phyloP scores from a whole-genome alignment of 2,113 vertebrate genomes.

The Amazona guildingii region DNA sequence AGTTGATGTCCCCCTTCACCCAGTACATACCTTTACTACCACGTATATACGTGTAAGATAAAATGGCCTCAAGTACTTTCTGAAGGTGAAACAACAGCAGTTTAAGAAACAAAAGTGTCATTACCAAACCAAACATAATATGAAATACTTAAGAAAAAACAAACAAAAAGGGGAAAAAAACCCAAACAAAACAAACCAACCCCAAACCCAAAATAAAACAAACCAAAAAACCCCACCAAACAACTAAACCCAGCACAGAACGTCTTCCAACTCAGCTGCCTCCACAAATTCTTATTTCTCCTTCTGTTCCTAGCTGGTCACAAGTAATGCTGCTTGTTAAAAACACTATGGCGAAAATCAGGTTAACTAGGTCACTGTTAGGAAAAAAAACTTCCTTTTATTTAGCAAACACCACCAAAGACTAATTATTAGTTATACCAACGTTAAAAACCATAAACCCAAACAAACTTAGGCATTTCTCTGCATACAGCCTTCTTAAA shows the following conservation, averaged over 20 bases:
- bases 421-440: neutral
- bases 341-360: neutral
- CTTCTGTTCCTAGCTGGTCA: neutral
- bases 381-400: neutral
- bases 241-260: neutral
- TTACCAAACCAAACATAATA: neutral
- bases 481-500: neutral
- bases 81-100: neutral
- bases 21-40: neutral
- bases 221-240: neutral
- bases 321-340: neutral
- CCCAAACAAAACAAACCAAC: neutral
- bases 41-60: neutral
- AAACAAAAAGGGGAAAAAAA: neutral
- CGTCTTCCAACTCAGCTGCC: neutral
- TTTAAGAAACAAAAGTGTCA: neutral
- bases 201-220: neutral
- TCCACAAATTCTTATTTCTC: neutral
- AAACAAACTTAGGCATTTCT: neutral
- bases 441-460: neutral
- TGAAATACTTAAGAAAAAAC: neutral
- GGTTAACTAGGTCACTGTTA: neutral
- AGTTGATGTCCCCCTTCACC: neutral
- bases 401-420: neutral
- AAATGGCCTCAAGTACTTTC: neutral